Percentiles rank a stretch among this genome's conserved stretches.
Evolutionary conservation across 2,797 vertebrate genomes (phyloP).

Genomic region (Acipenser transmontanus): DNA sequence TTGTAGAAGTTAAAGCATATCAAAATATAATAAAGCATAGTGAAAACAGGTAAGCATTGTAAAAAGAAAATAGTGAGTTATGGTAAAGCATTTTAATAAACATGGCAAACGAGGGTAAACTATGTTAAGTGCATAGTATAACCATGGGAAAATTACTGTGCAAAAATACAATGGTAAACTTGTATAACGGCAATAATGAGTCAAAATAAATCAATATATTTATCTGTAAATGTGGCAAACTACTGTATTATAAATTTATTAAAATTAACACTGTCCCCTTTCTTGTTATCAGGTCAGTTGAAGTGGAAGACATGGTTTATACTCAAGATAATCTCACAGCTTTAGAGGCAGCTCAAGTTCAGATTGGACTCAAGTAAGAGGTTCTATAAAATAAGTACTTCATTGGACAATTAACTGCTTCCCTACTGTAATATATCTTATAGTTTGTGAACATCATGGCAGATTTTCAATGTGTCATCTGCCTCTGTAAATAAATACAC

Average conservation of each 20-base stretch:
- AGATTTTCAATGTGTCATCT: too few relatives aligned
- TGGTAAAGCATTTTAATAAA: too few relatives aligned
- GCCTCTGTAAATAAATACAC: too few relatives aligned
- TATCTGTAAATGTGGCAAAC: neutral
- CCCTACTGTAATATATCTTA: too few relatives aligned
- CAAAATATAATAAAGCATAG: too few relatives aligned
- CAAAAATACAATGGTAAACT: constrained; percentile 1
- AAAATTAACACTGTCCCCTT: neutral
- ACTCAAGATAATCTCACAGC: constrained; percentile 47
- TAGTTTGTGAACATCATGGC: too few relatives aligned
- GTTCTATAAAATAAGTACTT: too few relatives aligned
- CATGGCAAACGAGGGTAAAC: too few relatives aligned
- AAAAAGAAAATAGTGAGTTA: too few relatives aligned
- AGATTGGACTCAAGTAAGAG: constrained; percentile 60
- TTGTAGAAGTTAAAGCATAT: too few relatives aligned
- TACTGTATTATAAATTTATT: neutral
- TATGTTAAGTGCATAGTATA: neutral
- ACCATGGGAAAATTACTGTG: neutral
- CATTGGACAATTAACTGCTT: too few relatives aligned
- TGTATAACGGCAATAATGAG: neutral
- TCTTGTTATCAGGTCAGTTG: constrained; percentile 47
- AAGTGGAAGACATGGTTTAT: constrained; percentile 48
- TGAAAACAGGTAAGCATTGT: too few relatives aligned
- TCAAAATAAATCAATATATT: neutral
- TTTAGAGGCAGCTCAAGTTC: constrained; percentile 59